Conservation (phyloP, 2,888 invertebrate genomes). For the Drosophila mercatorum region DNA sequence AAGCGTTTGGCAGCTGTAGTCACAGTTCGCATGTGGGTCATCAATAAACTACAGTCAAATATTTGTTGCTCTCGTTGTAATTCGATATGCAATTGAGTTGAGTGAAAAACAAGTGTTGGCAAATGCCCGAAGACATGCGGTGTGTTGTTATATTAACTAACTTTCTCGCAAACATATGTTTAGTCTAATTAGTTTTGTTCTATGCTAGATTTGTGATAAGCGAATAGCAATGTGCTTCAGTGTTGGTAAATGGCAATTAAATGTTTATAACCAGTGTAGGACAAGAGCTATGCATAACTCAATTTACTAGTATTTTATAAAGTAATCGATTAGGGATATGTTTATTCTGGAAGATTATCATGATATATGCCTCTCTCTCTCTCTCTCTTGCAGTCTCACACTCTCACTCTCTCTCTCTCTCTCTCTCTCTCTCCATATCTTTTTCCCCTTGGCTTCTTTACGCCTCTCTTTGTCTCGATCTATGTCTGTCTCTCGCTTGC, state of each 20-base stretch:
- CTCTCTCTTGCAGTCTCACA: too few species aligned
- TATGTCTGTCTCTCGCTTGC: background rate
- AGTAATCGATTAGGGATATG: too few species aligned
- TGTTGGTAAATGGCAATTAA: background rate
- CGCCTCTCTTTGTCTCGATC: background rate
- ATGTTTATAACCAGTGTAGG: background rate
- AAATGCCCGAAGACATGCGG: background rate
- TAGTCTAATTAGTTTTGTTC: background rate
- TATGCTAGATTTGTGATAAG: background rate
- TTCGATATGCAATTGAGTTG: conserved; percentile 11
- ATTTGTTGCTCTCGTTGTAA: conserved; percentile 8
- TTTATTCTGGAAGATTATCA: too few species aligned
- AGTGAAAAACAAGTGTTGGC: conserved; percentile 10
- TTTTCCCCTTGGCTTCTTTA: background rate
- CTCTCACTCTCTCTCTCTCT: background rate
- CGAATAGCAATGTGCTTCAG: background rate
- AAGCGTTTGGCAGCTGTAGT: conserved; percentile 51
- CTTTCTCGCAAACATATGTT: background rate
- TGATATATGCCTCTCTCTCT: background rate
- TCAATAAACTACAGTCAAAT: conserved; percentile 55
- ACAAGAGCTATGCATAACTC: background rate
- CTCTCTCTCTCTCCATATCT: background rate
- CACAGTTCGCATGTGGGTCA: conserved; percentile 61
- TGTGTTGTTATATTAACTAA: background rate
- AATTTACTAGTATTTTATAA: too few species aligned